A percentile compares a stretch with the other conserved stretches of the same genome.
Evolutionary conservation across 2,888 invertebrate species (phyloP).

Genomic region (Epirrhoe tristata): DNA sequence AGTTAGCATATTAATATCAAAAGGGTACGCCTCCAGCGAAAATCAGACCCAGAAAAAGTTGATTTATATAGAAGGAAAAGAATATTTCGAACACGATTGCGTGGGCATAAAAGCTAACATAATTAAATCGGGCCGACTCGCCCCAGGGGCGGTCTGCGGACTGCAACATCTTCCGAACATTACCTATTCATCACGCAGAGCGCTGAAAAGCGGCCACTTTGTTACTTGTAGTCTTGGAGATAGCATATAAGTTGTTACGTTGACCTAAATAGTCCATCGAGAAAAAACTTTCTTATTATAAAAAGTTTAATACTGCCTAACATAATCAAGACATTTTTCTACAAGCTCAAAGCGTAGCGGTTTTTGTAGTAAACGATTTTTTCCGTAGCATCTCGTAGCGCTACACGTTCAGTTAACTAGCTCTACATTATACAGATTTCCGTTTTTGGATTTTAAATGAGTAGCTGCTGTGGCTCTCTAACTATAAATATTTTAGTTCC

Average conservation of each 20-base stretch:
- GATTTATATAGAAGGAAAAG: slow-evolving; percentile 44
- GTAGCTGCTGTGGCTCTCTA: background rate
- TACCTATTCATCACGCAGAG: slow-evolving; percentile 70
- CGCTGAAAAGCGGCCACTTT: slow-evolving; percentile 68
- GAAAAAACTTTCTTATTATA: background rate
- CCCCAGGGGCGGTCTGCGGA: slow-evolving; percentile 48
- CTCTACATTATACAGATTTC: background rate
- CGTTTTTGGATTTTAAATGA: background rate
- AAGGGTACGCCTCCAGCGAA: slow-evolving; percentile 30
- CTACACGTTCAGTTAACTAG: background rate
- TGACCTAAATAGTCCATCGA: background rate
- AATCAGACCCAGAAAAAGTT: slow-evolving; percentile 41
- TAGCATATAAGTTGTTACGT: slow-evolving; percentile 4
- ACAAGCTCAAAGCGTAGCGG: background rate
- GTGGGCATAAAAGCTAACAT: slow-evolving; percentile 57
- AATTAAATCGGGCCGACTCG: slow-evolving; percentile 61
- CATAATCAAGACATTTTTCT: background rate
- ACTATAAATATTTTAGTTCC: slow-evolving; percentile 23
- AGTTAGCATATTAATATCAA: slow-evolving; percentile 21
- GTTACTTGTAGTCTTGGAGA: slow-evolving; percentile 45
- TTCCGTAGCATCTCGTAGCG: slow-evolving; percentile 6
- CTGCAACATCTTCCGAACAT: slow-evolving; percentile 62
- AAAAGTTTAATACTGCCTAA: background rate
- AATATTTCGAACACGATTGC: slow-evolving; percentile 49
- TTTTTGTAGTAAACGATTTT: background rate